A percentile compares a stretch with the other conserved stretches of the same genome.
Evolutionary conservation across 2,113 vertebrate genomes (phyloP).

Genomic region (Ursus arctos): DNA sequence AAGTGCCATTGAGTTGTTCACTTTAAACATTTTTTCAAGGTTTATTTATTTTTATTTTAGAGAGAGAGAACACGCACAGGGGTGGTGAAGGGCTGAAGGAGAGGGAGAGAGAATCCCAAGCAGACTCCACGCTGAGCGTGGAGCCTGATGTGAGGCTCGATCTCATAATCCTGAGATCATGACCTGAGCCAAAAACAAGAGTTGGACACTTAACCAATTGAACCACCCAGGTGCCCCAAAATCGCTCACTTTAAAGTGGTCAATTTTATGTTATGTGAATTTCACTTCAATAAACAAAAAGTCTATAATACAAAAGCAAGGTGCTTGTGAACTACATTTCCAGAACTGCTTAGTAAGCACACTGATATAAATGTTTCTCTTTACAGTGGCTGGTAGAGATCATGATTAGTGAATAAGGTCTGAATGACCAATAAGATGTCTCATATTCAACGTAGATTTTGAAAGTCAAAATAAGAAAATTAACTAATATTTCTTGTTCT

Average conservation of each 20-base stretch:
- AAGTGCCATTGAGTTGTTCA: background rate
- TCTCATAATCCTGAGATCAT: background rate
- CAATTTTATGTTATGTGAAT: background rate
- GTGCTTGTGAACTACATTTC: background rate
- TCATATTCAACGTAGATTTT: constrained; percentile 43
- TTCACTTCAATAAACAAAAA: constrained; percentile 14
- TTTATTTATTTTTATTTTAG: background rate
- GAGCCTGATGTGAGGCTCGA: background rate
- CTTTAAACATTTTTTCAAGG: background rate
- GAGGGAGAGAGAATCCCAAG: background rate
- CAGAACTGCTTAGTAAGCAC: background rate
- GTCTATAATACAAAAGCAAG: background rate
- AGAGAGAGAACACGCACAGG: background rate
- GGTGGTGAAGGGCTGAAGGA: background rate
- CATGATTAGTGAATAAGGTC: background rate
- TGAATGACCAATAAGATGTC: background rate
- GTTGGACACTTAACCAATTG: background rate
- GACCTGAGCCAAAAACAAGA: background rate
- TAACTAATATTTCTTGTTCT: constrained; percentile 85
- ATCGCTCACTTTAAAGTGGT: background rate
- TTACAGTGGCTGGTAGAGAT: background rate
- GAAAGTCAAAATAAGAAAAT: constrained; percentile 55
- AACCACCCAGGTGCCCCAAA: background rate
- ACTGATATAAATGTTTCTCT: background rate
- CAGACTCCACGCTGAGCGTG: background rate